phyloP scores from a whole-genome alignment of 2,888 invertebrate species.

The Xiphydria camelus region DNA sequence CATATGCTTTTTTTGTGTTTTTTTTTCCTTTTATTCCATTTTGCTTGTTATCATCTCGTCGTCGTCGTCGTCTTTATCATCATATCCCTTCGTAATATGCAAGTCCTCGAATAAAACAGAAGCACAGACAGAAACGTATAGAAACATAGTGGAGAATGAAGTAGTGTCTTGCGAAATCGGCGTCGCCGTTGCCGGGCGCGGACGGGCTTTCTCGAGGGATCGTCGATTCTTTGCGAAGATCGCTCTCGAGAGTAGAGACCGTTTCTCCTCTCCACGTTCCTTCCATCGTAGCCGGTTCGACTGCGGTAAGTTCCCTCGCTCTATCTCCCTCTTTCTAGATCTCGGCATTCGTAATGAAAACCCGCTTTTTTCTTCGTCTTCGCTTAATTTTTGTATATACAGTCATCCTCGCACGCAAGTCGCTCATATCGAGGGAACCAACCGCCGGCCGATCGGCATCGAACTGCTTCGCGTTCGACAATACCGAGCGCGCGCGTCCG shows the following conservation, averaged over 20 bases:
- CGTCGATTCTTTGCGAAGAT: slow-evolving; percentile 1
- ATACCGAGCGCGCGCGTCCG: too few species aligned
- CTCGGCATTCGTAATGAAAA: too few species aligned
- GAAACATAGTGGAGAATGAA: slow-evolving; percentile 13
- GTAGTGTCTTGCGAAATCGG: slow-evolving; percentile 4
- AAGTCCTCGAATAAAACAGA: slow-evolving; percentile 34
- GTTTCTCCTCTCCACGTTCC: slow-evolving; percentile 15
- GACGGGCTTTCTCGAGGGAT: not conserved
- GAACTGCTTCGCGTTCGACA: too few species aligned
- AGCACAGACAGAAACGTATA: slow-evolving; percentile 21
- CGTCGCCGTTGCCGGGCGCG: not conserved
- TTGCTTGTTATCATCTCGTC: slow-evolving; percentile 18
- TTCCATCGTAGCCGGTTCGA: too few species aligned
- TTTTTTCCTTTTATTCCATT: slow-evolving; percentile 22
- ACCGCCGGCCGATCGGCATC: too few species aligned
- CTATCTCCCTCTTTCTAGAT: too few species aligned
- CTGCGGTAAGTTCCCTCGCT: too few species aligned
- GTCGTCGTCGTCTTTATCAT: slow-evolving; percentile 1
- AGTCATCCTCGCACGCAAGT: too few species aligned
- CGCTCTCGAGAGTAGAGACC: slow-evolving; percentile 7
- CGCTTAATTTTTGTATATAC: too few species aligned
- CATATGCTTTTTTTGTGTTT: slow-evolving; percentile 29
- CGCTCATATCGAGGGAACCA: too few species aligned
- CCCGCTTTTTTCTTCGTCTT: too few species aligned
- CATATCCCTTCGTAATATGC: slow-evolving; percentile 21